Conservation (phyloP, 2,113 vertebrate genomes). For the Halichoeres trimaculatus region DNA sequence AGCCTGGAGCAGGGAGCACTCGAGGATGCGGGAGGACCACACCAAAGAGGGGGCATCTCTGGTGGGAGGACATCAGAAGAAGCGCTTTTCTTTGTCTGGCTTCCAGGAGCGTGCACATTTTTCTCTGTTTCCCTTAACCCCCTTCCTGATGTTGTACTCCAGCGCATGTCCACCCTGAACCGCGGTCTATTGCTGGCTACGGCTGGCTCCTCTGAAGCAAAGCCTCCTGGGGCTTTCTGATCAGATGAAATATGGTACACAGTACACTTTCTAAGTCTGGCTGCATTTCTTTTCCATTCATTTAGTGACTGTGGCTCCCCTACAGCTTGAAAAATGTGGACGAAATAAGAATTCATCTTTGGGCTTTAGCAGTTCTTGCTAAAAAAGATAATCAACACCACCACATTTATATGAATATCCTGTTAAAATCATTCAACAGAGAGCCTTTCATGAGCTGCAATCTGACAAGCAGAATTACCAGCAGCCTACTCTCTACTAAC, state of each 20-base stretch:
- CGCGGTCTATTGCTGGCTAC: slow-evolving; percentile 64
- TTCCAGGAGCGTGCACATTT: slow-evolving; percentile 78
- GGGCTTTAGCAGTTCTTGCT: slow-evolving; percentile 4
- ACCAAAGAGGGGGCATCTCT: slow-evolving; percentile 83
- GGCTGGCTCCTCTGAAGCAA: slow-evolving; percentile 62
- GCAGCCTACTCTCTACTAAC: neutral
- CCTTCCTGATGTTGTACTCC: slow-evolving; percentile 73
- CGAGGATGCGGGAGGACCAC: slow-evolving; percentile 79
- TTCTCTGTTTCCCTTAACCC: slow-evolving; percentile 82
- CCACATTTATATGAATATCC: slow-evolving; percentile 35
- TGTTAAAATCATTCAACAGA: slow-evolving; percentile 30
- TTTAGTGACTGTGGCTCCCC: slow-evolving; percentile 33
- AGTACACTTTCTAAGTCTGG: slow-evolving; percentile 49
- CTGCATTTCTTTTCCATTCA: slow-evolving; percentile 57
- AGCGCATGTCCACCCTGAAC: slow-evolving; percentile 68
- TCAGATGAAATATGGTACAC: slow-evolving; percentile 66
- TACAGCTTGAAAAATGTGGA: slow-evolving; percentile 35
- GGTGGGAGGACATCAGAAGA: slow-evolving; percentile 84
- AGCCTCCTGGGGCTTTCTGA: slow-evolving; percentile 58
- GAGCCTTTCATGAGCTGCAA: slow-evolving; percentile 4
- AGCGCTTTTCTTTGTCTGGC: slow-evolving; percentile 79
- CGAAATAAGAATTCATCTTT: slow-evolving; percentile 36
- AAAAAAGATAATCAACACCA: slow-evolving; percentile 31
- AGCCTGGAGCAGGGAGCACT: slow-evolving; percentile 78
- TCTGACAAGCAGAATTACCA: neutral